Percentiles rank a stretch among this genome's conserved stretches.
These are phyloP conservation scores for Oscheius onirici DNA, from an alignment of 2,888 invertebrate species.

Conservation along the genomic window DNA sequence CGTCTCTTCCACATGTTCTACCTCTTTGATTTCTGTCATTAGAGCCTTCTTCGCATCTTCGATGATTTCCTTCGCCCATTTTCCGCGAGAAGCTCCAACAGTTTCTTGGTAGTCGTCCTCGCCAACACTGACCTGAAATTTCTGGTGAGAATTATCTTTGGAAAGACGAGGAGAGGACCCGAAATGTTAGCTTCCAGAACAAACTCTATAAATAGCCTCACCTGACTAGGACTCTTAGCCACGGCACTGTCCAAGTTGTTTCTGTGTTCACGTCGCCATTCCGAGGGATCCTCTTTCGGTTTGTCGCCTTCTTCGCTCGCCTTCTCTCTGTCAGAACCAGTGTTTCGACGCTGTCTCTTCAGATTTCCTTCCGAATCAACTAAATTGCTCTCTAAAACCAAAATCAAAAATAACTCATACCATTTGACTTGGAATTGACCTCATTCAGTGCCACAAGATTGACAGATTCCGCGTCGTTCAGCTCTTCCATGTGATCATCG, in stretches of 20 bases:
- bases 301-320: constrained; percentile 57
- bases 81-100: constrained; percentile 66
- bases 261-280: constrained; percentile 22
- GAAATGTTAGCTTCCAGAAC: too few species aligned
- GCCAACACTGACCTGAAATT: constrained; percentile 41
- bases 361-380: constrained; percentile 34
- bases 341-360: constrained; percentile 46
- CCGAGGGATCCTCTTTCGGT: constrained; percentile 44
- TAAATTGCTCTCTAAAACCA: not conserved
- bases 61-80: constrained; percentile 65
- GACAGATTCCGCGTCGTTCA: constrained; percentile 64
- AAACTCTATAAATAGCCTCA: constrained; percentile 9
- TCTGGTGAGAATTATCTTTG: too few species aligned
- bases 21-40: constrained; percentile 51
- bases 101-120: constrained; percentile 61
- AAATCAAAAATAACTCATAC: constrained; percentile 37
- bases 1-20: constrained; percentile 38
- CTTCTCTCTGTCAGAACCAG: constrained; percentile 48
- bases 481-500: constrained; percentile 54
- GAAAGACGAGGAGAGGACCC: too few species aligned
- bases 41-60: constrained; percentile 55
- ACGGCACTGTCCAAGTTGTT: constrained; percentile 6
- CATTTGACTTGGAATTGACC: constrained; percentile 49
- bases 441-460: constrained; percentile 69
- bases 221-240: constrained; percentile 50